A percentile compares a stretch with the other conserved stretches of the same genome.
Conservation (phyloP, 1,140 invertebrate genomes). For the Zeugodacus cucurbitae region DNA sequence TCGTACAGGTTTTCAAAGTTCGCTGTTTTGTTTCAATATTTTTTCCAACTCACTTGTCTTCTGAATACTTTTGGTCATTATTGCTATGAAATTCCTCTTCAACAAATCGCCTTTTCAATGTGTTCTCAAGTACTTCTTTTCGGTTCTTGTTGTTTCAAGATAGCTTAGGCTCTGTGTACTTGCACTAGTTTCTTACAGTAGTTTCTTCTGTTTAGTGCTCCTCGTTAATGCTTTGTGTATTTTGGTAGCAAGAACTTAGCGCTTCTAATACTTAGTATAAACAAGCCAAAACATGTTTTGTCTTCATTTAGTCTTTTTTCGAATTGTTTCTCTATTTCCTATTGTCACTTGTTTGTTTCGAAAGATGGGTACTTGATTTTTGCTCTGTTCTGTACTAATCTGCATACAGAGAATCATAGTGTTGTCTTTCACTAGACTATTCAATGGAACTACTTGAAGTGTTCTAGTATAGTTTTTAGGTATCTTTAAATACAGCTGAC, state of each 20-base stretch:
- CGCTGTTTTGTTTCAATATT: not conserved
- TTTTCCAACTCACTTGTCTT: not conserved
- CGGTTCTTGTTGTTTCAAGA: not conserved
- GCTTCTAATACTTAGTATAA: not conserved
- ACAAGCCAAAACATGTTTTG: not conserved
- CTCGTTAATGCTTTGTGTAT: not conserved
- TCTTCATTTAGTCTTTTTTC: not conserved
- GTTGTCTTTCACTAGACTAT: not conserved
- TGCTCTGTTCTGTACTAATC: not conserved
- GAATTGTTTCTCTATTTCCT: not conserved
- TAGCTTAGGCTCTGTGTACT: not conserved
- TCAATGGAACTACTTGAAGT: not conserved
- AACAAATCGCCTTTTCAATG: not conserved
- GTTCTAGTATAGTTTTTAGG: too few species aligned
- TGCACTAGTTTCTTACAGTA: not conserved
- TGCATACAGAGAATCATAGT: not conserved
- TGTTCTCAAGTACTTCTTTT: not conserved
- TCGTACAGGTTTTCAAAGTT: not conserved
- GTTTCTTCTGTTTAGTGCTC: not conserved
- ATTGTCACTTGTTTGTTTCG: not conserved
- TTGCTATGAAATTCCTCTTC: not conserved
- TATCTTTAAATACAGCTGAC: too few species aligned
- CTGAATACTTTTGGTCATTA: not conserved
- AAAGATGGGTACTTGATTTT: constrained; percentile 10
- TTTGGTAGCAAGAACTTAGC: not conserved